phyloP scores from a whole-genome alignment of 92 coral and sea anemone species.

The Montipora capitata region DNA sequence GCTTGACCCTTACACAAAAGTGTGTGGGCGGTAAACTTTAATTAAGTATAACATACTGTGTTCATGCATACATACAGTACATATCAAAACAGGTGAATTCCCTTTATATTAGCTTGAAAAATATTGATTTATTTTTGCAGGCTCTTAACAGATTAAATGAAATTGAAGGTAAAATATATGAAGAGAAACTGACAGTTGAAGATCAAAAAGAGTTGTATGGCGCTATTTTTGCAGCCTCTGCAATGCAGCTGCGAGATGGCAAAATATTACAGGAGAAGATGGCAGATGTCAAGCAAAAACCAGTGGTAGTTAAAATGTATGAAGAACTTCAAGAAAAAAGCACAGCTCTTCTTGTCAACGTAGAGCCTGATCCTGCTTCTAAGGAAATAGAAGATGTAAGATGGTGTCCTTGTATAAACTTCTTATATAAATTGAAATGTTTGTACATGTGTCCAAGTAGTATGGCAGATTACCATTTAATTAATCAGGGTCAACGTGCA shows the following conservation, averaged over 20 bases:
- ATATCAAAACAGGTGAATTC: no score
- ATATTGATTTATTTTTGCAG: slow-evolving; percentile 42
- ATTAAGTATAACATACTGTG: no score
- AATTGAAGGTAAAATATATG: slow-evolving; percentile 82
- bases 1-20: no score
- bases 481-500: no score
- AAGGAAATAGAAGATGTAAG: slow-evolving; percentile 93
- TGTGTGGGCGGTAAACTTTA: no score
- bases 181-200: slow-evolving; percentile 84
- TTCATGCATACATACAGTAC: no score
- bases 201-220: slow-evolving; percentile 87
- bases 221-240: slow-evolving; percentile 93
- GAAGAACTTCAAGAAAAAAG: slow-evolving; percentile 93
- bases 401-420: not conserved
- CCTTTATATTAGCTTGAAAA: no score
- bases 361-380: slow-evolving; percentile 80
- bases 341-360: slow-evolving; percentile 85
- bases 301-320: slow-evolving; percentile 92
- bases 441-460: no score
- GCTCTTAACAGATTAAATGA: slow-evolving; percentile 85
- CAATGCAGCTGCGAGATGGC: slow-evolving; percentile 92
- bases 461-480: no score
- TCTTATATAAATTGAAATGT: no score
- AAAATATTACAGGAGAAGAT: slow-evolving; percentile 87
- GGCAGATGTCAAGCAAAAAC: slow-evolving; percentile 79